Conservation (phyloP, 2,888 invertebrate species). For the Spilarctia lutea region DNA sequence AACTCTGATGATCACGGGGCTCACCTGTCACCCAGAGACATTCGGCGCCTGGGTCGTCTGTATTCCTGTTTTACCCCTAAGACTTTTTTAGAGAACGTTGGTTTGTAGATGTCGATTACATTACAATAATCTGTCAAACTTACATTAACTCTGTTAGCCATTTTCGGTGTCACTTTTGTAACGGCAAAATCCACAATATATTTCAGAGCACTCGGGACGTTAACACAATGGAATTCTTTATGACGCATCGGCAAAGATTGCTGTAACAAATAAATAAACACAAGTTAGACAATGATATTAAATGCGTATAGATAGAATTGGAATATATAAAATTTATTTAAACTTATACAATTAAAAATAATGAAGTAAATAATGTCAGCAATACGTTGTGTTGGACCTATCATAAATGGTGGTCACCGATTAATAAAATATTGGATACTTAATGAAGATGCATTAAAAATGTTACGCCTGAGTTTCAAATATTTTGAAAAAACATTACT, state of each 20-base stretch:
- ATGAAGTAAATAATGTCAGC: background rate
- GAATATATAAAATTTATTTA: background rate
- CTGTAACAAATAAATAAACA: slow-evolving; percentile 69
- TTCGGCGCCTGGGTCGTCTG: too few species aligned
- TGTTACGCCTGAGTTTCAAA: background rate
- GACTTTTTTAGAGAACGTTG: too few species aligned
- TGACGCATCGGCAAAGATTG: slow-evolving; percentile 93
- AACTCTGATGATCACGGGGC: too few species aligned
- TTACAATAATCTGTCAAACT: slow-evolving; percentile 43
- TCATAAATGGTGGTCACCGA: background rate
- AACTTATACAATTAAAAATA: background rate
- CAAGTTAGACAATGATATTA: background rate
- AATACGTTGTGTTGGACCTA: background rate
- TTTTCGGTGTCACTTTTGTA: slow-evolving; percentile 90
- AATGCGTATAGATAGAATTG: background rate
- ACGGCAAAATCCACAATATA: slow-evolving; percentile 92
- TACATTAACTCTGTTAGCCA: slow-evolving; percentile 89
- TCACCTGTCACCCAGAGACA: too few species aligned
- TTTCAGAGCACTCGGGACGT: slow-evolving; percentile 90
- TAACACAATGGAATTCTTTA: slow-evolving; percentile 91
- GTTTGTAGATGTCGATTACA: too few species aligned
- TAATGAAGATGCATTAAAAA: background rate
- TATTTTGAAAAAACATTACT: background rate
- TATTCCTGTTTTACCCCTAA: too few species aligned
- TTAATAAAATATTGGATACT: background rate